A percentile compares a stretch with the other conserved stretches of the same genome.
Conservation (phyloP, 2,888 invertebrate genomes). For the Geotrupes spiniger region DNA sequence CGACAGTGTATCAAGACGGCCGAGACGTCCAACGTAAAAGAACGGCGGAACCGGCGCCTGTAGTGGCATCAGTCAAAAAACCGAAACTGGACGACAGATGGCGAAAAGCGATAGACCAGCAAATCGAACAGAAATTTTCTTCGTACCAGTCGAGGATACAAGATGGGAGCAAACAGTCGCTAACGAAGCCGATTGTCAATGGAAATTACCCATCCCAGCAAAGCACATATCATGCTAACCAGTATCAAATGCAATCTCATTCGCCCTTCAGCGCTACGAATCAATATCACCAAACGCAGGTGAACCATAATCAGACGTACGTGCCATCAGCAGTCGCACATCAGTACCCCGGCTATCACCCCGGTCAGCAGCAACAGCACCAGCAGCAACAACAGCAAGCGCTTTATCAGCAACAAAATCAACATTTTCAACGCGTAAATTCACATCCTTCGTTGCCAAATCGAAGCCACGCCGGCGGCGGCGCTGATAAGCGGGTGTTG, state of each 20-base stretch:
- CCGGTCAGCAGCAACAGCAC: constrained; percentile 26
- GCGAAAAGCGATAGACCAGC: constrained; percentile 55
- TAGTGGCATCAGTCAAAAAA: constrained; percentile 49
- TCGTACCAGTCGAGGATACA: constrained; percentile 41
- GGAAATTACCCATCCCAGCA: constrained; percentile 27
- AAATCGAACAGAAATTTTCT: constrained; percentile 56
- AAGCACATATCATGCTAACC: constrained; percentile 36
- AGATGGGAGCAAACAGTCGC: constrained; percentile 31
- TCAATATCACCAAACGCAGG: constrained; percentile 34
- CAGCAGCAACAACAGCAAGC: constrained; percentile 27
- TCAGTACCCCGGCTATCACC: constrained; percentile 39
- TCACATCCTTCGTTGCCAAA: constrained; percentile 35
- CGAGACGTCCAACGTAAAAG: constrained; percentile 41
- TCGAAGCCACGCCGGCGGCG: constrained; percentile 24
- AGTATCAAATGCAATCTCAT: constrained; percentile 29
- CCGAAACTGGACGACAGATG: constrained; percentile 53
- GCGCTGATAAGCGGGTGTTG: constrained; percentile 59
- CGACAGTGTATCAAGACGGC: constrained; percentile 26
- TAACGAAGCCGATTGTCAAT: constrained; percentile 32
- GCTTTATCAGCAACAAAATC: constrained; percentile 29
- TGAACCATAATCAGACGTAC: constrained; percentile 42
- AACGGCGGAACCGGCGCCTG: constrained; percentile 28
- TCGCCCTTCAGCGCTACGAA: constrained; percentile 19
- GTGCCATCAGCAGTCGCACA: constrained; percentile 42
- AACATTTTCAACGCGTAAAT: constrained; percentile 34